Conservation (phyloP, 2,888 invertebrate species). For the Eugnorisma glareosa region DNA sequence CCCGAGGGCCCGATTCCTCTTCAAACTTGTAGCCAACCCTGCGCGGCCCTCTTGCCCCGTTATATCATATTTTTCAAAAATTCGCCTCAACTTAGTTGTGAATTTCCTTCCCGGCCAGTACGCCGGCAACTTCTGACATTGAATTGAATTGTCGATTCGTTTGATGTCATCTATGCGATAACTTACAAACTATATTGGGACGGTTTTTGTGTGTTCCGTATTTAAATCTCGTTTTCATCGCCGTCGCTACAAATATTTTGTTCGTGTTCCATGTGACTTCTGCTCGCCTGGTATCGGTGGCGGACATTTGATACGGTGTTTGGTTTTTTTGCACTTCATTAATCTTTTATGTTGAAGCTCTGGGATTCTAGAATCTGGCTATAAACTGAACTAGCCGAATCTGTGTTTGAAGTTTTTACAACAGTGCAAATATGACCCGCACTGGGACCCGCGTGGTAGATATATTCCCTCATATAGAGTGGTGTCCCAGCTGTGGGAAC, state of each 20-base stretch:
- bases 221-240: conserved; percentile 60
- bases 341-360: neutral
- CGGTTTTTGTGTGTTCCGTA: conserved; percentile 52
- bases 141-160: conserved; percentile 78
- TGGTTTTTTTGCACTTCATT: conserved; percentile 17
- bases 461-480: no score
- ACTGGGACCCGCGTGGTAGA: no score
- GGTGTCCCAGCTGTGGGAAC: no score
- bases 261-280: conserved; percentile 34
- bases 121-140: conserved; percentile 79
- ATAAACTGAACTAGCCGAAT: neutral
- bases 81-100: conserved; percentile 78
- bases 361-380: neutral
- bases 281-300: conserved; percentile 39
- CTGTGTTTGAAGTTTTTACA: neutral
- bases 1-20: conserved; percentile 87
- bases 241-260: conserved; percentile 49
- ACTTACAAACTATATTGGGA: conserved; percentile 64
- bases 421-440: no score
- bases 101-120: conserved; percentile 76
- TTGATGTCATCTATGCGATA: conserved; percentile 70
- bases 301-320: conserved; percentile 8
- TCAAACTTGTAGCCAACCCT: conserved; percentile 84
- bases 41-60: conserved; percentile 77
- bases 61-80: conserved; percentile 89